Evolutionary conservation across 1,140 invertebrate genomes (phyloP).

Genomic region (Rhyzopertha dominica): DNA sequence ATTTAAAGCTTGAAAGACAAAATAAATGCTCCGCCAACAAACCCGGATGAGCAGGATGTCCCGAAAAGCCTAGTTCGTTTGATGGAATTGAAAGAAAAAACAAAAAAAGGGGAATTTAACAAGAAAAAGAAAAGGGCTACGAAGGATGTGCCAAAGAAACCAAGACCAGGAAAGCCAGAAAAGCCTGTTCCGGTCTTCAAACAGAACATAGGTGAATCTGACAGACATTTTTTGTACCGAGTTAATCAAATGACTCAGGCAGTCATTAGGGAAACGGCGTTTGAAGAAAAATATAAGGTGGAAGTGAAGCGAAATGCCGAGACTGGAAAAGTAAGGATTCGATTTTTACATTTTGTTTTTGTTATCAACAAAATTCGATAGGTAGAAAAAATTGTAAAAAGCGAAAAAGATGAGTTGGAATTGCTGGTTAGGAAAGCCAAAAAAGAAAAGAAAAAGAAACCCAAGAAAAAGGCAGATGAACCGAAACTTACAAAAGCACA

Average conservation of each 20-base stretch:
- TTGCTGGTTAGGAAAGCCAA: slow-evolving; percentile 37
- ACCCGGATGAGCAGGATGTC: slow-evolving; percentile 60
- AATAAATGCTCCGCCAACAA: slow-evolving; percentile 61
- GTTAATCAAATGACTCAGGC: slow-evolving; percentile 47
- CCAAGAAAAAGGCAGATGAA: slow-evolving; percentile 40
- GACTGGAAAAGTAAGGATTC: slow-evolving; percentile 42
- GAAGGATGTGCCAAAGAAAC: slow-evolving; percentile 9
- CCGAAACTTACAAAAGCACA: slow-evolving; percentile 47
- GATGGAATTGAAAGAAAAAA: slow-evolving; percentile 53
- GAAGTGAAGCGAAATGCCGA: slow-evolving; percentile 47
- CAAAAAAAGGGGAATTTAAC: slow-evolving; percentile 40
- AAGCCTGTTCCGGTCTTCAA: slow-evolving; percentile 49
- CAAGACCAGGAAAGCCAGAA: slow-evolving; percentile 42
- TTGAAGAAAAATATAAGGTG: slow-evolving; percentile 54
- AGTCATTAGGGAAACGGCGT: slow-evolving; percentile 49
- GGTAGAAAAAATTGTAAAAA: slow-evolving; percentile 45
- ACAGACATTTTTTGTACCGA: slow-evolving; percentile 46
- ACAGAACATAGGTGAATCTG: slow-evolving; percentile 47
- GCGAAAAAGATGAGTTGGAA: slow-evolving; percentile 46
- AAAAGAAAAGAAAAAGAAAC: slow-evolving; percentile 43
- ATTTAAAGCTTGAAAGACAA: slow-evolving; percentile 57
- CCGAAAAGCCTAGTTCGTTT: slow-evolving; percentile 57
- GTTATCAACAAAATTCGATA: slow-evolving; percentile 14
- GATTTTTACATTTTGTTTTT: not conserved
- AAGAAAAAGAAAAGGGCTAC: slow-evolving; percentile 40